phyloP scores from a whole-genome alignment of 2,888 invertebrate genomes.

The Epistrophella euchroma region DNA sequence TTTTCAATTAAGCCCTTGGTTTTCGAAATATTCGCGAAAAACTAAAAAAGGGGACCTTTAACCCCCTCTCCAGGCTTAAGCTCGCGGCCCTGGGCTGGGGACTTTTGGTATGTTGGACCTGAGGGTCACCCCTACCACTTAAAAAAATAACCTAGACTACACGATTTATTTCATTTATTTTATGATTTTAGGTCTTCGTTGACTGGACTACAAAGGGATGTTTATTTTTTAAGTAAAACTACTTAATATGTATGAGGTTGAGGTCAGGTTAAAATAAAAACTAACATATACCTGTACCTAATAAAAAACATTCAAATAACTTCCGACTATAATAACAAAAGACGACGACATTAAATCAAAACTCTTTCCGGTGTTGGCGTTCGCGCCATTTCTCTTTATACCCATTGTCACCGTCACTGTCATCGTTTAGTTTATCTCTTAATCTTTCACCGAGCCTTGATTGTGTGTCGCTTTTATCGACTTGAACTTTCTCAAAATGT shows the following conservation, averaged over 20 bases:
- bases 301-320: neutral
- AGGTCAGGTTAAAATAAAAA: neutral
- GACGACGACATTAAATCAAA: conserved; percentile 32
- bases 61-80: too few species aligned
- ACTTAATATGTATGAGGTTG: conserved; percentile 1
- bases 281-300: neutral
- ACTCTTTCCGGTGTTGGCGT: conserved; percentile 13
- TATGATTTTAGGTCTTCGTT: too few species aligned
- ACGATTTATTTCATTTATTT: too few species aligned
- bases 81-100: too few species aligned
- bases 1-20: too few species aligned
- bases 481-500: conserved; percentile 49
- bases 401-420: conserved; percentile 43
- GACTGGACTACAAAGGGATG: too few species aligned
- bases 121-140: too few species aligned
- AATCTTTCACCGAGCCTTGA: conserved; percentile 56
- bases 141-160: too few species aligned
- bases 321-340: conserved; percentile 1
- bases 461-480: conserved; percentile 53
- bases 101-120: too few species aligned
- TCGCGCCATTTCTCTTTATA: conserved; percentile 44
- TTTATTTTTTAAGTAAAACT: neutral
- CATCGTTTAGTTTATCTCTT: conserved; percentile 65
- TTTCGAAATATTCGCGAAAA: too few species aligned
- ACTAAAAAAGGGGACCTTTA: too few species aligned